phyloP scores from a whole-genome alignment of 2,888 invertebrate genomes.

The Sylvicola cinctus region DNA sequence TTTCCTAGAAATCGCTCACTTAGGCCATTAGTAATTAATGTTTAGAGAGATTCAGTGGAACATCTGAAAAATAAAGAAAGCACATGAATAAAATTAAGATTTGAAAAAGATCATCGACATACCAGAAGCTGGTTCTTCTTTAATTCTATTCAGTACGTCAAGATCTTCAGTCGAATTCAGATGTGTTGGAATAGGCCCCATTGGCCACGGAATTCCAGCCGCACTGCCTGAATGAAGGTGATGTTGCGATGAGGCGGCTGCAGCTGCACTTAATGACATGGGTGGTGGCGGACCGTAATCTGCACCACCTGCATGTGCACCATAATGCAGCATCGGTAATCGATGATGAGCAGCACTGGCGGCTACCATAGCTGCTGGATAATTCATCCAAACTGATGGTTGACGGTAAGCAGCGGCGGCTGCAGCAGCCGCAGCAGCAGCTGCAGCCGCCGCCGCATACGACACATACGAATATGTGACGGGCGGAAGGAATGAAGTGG shows the following conservation, averaged over 20 bases:
- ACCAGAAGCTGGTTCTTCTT: conserved; percentile 28
- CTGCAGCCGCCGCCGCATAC: neutral
- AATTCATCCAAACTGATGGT: conserved; percentile 2
- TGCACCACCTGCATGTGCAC: neutral
- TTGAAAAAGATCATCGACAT: conserved; percentile 7
- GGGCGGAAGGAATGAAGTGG: too few species aligned
- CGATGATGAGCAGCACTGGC: too few species aligned
- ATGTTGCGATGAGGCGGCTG: conserved; percentile 14
- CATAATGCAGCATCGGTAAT: neutral
- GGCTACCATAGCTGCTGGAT: neutral
- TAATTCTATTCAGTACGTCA: conserved; percentile 11
- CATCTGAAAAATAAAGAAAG: conserved; percentile 41
- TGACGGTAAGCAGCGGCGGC: conserved; percentile 5
- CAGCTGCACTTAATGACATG: conserved; percentile 8
- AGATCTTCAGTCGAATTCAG: too few species aligned
- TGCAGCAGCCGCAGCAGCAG: conserved; percentile 3
- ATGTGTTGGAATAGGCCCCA: too few species aligned
- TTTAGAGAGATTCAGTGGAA: conserved; percentile 77
- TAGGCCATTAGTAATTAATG: conserved; percentile 27
- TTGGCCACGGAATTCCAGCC: too few species aligned
- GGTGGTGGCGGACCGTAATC: neutral
- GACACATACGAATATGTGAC: neutral
- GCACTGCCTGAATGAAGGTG: too few species aligned
- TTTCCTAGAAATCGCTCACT: too few species aligned
- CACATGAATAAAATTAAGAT: conserved; percentile 2